Evolutionary conservation across 2,797 vertebrate species (phyloP).

Genomic region (Typhlichthys eigenmanni): DNA sequence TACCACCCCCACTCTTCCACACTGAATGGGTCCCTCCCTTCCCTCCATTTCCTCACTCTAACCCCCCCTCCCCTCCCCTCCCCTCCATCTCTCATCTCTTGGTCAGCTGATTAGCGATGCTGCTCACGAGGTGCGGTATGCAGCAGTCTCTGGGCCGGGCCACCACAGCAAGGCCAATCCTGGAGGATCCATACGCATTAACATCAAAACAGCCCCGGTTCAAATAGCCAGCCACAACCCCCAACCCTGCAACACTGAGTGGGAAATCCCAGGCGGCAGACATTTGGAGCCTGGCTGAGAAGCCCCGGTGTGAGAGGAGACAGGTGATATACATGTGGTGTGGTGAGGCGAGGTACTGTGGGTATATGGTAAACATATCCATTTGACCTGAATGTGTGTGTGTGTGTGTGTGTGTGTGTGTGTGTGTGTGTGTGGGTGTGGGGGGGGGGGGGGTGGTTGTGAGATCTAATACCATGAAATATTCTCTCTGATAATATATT

Average conservation of each 20-base stretch:
- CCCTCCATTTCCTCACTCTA: slow-evolving; percentile 7
- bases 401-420: background rate
- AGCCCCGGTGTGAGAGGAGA: no score
- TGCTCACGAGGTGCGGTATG: slow-evolving; percentile 73
- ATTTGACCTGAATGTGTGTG: background rate
- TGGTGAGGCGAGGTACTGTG: background rate
- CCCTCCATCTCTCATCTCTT: slow-evolving; percentile 46
- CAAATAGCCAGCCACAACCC: background rate
- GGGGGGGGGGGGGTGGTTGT: background rate
- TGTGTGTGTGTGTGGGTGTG: no score
- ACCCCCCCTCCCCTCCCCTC: slow-evolving; percentile 37
- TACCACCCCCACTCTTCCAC: slow-evolving; percentile 42
- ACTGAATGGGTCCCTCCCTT: slow-evolving; percentile 59
- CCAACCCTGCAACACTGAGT: slow-evolving; percentile 7
- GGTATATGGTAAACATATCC: background rate
- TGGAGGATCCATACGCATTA: slow-evolving; percentile 53
- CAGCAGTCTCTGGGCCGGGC: slow-evolving; percentile 63
- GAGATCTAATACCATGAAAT: no score
- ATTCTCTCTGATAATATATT: no score
- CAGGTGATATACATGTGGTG: background rate
- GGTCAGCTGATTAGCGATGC: slow-evolving; percentile 74
- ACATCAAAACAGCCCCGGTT: slow-evolving; percentile 19
- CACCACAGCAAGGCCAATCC: slow-evolving; percentile 52
- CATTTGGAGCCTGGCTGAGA: no score
- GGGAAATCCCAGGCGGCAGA: slow-evolving; percentile 9